Evolutionary conservation across 2,113 vertebrate species (phyloP), one percentile per base, ranked within the genome.

Genomic region (Anolis sagrei): DNA sequence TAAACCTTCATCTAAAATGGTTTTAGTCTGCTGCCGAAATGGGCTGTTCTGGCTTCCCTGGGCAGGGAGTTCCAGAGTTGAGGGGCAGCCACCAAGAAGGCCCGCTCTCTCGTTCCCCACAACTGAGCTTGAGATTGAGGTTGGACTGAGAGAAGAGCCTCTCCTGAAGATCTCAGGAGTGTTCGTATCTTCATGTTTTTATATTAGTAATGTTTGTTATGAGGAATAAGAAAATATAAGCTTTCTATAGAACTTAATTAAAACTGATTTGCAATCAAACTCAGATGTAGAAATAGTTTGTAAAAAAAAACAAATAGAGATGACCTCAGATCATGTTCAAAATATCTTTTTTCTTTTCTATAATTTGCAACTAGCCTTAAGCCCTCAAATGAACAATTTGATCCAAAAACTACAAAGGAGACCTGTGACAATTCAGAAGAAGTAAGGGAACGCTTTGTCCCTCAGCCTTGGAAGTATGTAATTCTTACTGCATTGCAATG

Each of bases 401-500:
- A 4, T 74, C 27, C 51, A 34, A 78, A 61, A 85, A 70, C 18
- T 51, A 54, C 48, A 78, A 25, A 70, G 62, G 14, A 54, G 69
- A 48, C 18, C 48, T 77, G 19, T 75, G 66, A 54, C 34, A 64
- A 62, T 74, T 86, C n/a, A 51, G 58, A 32, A 64, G 74, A 76
- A 75, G 54, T 54, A 64, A 83, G n/a, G 14, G 27, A 19, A 54
- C 39, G 32, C 29, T 29, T 81, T 81, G 58, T 48, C 21, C 70
- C 69, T 23, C 19, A 51, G 51, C 51, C 25, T 62, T 86, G 48
- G 78, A 58, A 25, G 61, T 81, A 68, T 54, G 84, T 81, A 81
- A 70, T 9, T 74, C 29, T 86, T 80, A 86, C 39, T 51, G 78
- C 58, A 75, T 74, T 73, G 58, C 70, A 81, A 19, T 75, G 61